Percentiles rank a stretch among this genome's conserved stretches.
phyloP scores from a whole-genome alignment of 92 coral and sea anemone genomes.

The Phymanthus crucifer region DNA sequence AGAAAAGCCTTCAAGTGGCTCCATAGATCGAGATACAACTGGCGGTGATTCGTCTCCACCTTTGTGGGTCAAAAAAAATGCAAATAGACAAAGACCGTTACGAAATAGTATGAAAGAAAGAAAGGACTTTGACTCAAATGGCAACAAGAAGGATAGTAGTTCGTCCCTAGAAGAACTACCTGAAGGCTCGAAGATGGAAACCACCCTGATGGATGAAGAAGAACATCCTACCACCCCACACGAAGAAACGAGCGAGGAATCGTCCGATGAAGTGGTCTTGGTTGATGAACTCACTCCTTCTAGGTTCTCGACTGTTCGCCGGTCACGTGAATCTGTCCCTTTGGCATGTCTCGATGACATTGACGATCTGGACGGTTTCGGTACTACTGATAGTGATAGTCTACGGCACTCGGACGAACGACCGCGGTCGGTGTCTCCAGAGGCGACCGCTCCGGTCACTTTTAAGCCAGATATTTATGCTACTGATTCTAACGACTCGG shows the following conservation, averaged over 20 bases:
- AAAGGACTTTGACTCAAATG: neutral
- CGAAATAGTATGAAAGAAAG: neutral
- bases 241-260: conserved; percentile 42
- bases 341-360: conserved; percentile 50
- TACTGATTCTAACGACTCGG: conserved; percentile 16
- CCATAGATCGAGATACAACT: neutral
- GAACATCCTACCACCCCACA: neutral
- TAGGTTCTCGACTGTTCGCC: conserved; percentile 74
- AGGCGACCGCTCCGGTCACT: neutral
- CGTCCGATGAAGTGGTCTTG: conserved; percentile 44
- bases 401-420: neutral
- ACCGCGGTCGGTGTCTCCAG: conserved; percentile 15
- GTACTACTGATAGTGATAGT: conserved; percentile 23
- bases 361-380: conserved; percentile 30
- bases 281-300: conserved; percentile 64
- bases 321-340: conserved; percentile 55
- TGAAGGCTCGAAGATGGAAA: neutral
- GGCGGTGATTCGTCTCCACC: neutral
- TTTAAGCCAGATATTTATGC: neutral
- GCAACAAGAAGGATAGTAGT: neutral
- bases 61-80: conserved; percentile 7
- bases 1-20: neutral
- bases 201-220: neutral
- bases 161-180: neutral
- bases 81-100: neutral